phyloP scores from a whole-genome alignment of 2,888 invertebrate genomes.

The Ferdinandea cuprea region DNA sequence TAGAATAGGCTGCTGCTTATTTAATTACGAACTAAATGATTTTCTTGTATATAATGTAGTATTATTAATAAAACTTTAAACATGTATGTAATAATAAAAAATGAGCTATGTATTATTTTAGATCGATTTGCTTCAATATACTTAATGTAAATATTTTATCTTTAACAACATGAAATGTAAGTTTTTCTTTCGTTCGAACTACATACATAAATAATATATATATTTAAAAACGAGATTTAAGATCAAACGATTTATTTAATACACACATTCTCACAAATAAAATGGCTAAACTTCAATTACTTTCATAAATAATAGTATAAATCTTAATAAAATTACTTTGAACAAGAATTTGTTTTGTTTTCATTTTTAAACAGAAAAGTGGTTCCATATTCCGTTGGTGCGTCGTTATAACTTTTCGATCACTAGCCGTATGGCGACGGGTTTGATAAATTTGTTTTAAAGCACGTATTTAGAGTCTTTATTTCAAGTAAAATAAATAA shows the following conservation, averaged over 20 bases:
- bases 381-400: too few species aligned
- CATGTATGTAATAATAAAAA: constrained; percentile 48
- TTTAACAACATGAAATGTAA: constrained; percentile 58
- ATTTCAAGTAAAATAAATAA: too few species aligned
- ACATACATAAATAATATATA: constrained; percentile 23
- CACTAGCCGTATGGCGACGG: too few species aligned
- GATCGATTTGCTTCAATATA: constrained; percentile 66
- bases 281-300: constrained; percentile 63
- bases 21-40: constrained; percentile 58
- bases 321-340: constrained; percentile 55
- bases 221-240: constrained; percentile 65
- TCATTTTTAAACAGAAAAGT: too few species aligned
- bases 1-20: constrained; percentile 66
- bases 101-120: constrained; percentile 49
- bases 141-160: constrained; percentile 74
- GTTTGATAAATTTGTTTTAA: too few species aligned
- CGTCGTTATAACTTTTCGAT: too few species aligned
- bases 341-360: not conserved
- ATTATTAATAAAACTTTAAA: constrained; percentile 45
- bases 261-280: constrained; percentile 59
- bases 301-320: constrained; percentile 55
- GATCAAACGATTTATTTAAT: constrained; percentile 35
- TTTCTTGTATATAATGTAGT: constrained; percentile 67
- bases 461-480: too few species aligned
- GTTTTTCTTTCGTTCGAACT: constrained; percentile 40